These are phyloP conservation scores for Albula goreensis DNA, from an alignment of 2,113 vertebrate genomes.

Conservation along the genomic window DNA sequence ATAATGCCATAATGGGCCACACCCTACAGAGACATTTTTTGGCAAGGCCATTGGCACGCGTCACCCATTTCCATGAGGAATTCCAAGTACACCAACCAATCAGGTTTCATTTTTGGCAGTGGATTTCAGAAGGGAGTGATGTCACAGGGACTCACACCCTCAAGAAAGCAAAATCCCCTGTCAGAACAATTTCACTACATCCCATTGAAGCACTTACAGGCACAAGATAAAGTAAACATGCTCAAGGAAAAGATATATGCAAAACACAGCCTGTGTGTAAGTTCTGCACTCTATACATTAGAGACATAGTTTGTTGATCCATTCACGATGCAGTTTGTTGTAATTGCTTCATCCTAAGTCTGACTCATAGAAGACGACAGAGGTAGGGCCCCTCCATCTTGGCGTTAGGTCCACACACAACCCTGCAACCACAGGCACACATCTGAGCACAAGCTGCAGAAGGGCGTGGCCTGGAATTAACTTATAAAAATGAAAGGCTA, in stretches of 20 bases:
- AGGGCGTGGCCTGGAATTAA: background rate
- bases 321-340: too few species aligned
- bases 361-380: background rate
- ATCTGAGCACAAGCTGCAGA: background rate
- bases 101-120: background rate
- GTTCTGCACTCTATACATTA: background rate
- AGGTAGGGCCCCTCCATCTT: background rate
- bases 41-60: background rate
- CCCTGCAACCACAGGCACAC: background rate
- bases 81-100: background rate
- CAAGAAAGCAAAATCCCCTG: background rate
- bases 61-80: background rate
- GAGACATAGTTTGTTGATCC: too few species aligned
- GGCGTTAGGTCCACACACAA: background rate
- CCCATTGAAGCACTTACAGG: background rate
- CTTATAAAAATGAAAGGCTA: background rate
- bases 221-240: too few species aligned
- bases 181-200: background rate
- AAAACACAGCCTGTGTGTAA: background rate
- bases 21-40: background rate
- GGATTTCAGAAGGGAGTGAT: background rate
- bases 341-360: background rate
- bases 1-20: background rate
- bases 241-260: too few species aligned
- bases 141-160: background rate